Evolutionary conservation across 2,888 invertebrate genomes (phyloP), one percentile per base, ranked within the genome.

Genomic region (Eupelmus urozonus): DNA sequence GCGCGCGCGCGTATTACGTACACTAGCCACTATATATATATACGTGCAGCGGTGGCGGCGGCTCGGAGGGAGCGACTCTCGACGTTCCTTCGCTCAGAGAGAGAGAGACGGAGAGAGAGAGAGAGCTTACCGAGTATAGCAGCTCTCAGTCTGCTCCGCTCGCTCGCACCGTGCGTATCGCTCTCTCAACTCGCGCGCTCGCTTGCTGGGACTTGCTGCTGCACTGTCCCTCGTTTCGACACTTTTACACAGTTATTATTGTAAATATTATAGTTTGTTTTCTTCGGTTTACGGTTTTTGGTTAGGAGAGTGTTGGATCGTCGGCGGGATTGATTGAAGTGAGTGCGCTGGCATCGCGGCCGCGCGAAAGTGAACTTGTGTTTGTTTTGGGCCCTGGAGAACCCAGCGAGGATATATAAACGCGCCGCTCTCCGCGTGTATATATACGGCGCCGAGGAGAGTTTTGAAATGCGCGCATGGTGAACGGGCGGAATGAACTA

Each of bases 301-400:
- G n/a, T n/a, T n/a, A n/a, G n/a, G n/a, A n/a, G n/a, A n/a, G n/a
- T n/a, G n/a, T n/a, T n/a, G n/a, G n/a, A n/a, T n/a, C n/a, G n/a
- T n/a, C n/a, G n/a, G n/a, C n/a, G n/a, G n/a, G n/a, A n/a, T n/a
- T n/a, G n/a, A n/a, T n/a, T n/a, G n/a, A n/a, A n/a, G n/a, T n/a
- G n/a, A n/a, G n/a, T n/a, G n/a, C n/a, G n/a, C n/a, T n/a, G n/a
- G n/a, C n/a, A 27, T 20, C 34, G 60, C 20, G 49, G 11, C 16
- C 29, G 42, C 62, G 70, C 69, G 70, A 63, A 76, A 75, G 75
- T 75, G 73, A 73, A 73, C 65, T 65, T 57, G 71, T 75, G 62
- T 62, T 76, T 69, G 62, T 76, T 69, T 67, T 57, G 60, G 67
- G 66, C 40, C 49, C 34, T 59, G 45, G 25, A 23, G 34, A 18